Conservation (phyloP, 2,888 invertebrate genomes). For the Tetragnatha montana region DNA sequence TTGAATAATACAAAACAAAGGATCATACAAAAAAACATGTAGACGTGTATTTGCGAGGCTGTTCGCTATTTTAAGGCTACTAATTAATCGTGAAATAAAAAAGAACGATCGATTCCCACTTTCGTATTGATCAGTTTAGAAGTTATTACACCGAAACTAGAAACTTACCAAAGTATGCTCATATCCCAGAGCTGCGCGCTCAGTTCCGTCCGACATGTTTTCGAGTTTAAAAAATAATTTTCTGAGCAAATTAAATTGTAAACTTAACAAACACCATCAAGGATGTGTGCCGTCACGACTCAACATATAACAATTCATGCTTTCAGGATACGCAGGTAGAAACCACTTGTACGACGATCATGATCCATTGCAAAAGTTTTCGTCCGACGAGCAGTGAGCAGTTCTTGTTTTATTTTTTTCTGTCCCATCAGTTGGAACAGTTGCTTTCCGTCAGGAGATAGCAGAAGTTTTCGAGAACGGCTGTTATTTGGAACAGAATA, state of each 20-base stretch:
- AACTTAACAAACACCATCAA: not conserved
- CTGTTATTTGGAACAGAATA: too few species aligned
- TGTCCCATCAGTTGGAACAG: not conserved
- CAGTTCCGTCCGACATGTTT: constrained; percentile 55
- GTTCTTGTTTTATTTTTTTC: not conserved
- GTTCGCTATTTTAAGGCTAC: not conserved
- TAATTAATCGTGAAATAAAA: not conserved
- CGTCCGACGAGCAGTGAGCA: not conserved
- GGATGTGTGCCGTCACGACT: too few species aligned
- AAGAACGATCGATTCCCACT: not conserved
- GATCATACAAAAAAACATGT: too few species aligned
- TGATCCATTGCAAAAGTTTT: not conserved
- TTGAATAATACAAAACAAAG: too few species aligned
- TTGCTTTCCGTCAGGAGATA: not conserved
- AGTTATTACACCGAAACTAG: not conserved
- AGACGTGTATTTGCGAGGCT: too few species aligned
- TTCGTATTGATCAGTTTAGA: not conserved
- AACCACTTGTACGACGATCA: constrained; percentile 23
- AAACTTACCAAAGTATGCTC: constrained; percentile 71
- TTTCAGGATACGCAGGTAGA: constrained; percentile 5
- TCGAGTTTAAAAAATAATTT: constrained; percentile 17
- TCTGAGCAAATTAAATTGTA: not conserved
- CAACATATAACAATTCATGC: not conserved
- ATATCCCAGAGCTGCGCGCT: constrained; percentile 69
- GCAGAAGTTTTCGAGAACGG: too few species aligned